Percentiles rank a stretch among this genome's conserved stretches.
Evolutionary conservation across 2,888 invertebrate genomes (phyloP).

Genomic region (Agrotis segetum): DNA sequence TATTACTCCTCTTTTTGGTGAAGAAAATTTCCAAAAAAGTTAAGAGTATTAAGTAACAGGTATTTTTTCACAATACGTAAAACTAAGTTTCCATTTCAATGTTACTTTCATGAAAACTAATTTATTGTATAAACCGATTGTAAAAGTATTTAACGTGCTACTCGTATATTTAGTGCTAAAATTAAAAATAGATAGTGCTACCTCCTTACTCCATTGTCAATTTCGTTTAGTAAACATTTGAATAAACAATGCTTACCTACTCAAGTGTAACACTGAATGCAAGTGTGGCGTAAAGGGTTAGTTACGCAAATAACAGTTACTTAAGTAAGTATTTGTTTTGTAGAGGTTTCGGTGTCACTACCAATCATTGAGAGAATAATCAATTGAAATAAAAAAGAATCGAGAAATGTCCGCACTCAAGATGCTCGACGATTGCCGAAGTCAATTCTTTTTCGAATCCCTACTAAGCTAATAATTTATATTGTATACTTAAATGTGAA

Average conservation of each 20-base stretch:
- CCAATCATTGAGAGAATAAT: neutral
- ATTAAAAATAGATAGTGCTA: too few relatives aligned
- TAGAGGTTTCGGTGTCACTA: too few relatives aligned
- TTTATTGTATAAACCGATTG: too few relatives aligned
- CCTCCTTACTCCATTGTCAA: too few relatives aligned
- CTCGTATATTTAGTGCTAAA: too few relatives aligned
- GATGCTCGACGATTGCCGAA: neutral
- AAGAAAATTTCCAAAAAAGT: neutral
- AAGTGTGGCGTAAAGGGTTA: too few relatives aligned
- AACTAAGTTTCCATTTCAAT: neutral
- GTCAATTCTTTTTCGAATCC: constrained; percentile 14
- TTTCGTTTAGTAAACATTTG: too few relatives aligned
- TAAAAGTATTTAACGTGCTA: too few relatives aligned
- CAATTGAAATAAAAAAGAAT: neutral
- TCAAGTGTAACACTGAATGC: too few relatives aligned
- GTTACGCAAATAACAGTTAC: neutral
- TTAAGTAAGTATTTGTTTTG: neutral
- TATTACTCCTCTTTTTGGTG: neutral
- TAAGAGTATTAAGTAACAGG: neutral
- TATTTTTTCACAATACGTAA: neutral
- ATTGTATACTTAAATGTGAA: too few relatives aligned
- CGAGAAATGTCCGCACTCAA: neutral
- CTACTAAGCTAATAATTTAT: neutral
- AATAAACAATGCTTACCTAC: too few relatives aligned
- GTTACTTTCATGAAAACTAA: neutral